Evolutionary conservation across 2,888 invertebrate species (phyloP), one percentile per base, ranked within the genome.

Genomic region (Chymomyza caudatula): DNA sequence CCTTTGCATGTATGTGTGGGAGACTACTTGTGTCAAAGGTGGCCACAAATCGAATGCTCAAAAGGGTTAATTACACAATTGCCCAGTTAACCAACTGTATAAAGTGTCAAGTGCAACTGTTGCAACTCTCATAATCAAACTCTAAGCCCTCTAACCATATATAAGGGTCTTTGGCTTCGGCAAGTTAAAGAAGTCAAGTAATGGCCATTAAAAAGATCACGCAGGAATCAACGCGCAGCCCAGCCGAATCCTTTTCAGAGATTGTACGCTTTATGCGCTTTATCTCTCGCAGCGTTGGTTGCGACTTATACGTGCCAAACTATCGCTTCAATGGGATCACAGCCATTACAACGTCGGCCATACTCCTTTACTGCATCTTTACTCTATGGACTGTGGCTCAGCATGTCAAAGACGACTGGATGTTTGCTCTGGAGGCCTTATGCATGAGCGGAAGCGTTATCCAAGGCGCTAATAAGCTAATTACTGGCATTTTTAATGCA

Each of bases 371-470:
- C 37, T 51, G 52, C 8, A 19, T 47, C 4, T 78, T 73, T 8
- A 74, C 76, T 1, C 37, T 58, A 0, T 54, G 25, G 4, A 81
- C 78, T 2, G 72, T 79, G 11, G 1, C 59, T 0, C 44, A 56
- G 6, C 59, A 73, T 8, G 66, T 65, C 49, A 52, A 66, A 3
- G 70, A 71, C 2, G 64, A 72, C 47, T 77, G 72, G 74, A 74
- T 68, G 43, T 71, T 71, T 8, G 3, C 71, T 23, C 42, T 85
- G 13, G 71, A 78, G 55, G 77, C 76, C 0, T 59, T 57, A 0
- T 73, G 73, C 22, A 83, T 76, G 74, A 23, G 72, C 37, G 78
- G 83, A 44, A 77, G 74, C 17, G 79, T 73, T 0, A 0, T 78
- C 0, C 84, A 85, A n/a, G 83, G 73, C 2, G 5, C 54, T 0